Conservation (phyloP, 2,797 vertebrate genomes). For the Poecilia picta region DNA sequence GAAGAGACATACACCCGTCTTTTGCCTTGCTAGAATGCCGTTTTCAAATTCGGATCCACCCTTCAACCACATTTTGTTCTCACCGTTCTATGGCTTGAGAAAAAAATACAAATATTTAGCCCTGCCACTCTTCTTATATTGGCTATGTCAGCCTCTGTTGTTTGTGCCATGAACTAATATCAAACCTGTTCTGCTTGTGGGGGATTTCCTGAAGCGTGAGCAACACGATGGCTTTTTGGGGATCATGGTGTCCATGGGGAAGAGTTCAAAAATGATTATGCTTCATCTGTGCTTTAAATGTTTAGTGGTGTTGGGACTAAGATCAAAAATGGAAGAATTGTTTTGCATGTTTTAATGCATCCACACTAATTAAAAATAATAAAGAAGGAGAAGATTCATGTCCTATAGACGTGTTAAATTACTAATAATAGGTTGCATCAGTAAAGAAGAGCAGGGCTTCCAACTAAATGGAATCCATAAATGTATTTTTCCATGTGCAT, state of each 20-base stretch:
- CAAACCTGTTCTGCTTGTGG: constrained; percentile 74
- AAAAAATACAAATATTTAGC: constrained; percentile 67
- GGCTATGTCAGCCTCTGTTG: constrained; percentile 81
- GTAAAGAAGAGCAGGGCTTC: background rate
- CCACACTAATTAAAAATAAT: background rate
- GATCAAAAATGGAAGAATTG: background rate
- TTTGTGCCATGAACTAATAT: constrained; percentile 73
- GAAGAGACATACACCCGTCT: constrained; percentile 38
- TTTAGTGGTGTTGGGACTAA: background rate
- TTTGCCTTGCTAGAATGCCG: constrained; percentile 26
- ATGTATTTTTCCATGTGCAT: background rate
- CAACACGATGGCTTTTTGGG: constrained; percentile 51
- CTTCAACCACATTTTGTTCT: constrained; percentile 62
- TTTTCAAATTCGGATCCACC: constrained; percentile 63
- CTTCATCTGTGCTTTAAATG: background rate
- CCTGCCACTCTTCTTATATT: constrained; percentile 76
- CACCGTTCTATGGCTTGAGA: constrained; percentile 60
- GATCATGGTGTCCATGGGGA: constrained; percentile 38
- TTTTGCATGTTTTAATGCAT: background rate
- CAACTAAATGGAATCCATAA: background rate
- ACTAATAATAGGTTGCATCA: background rate
- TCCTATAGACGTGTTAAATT: background rate
- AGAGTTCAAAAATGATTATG: constrained; percentile 37
- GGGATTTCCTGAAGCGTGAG: constrained; percentile 58
- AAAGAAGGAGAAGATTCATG: background rate